These are phyloP conservation scores for Ornithoptera alexandrae DNA, from an alignment of 2,888 invertebrate genomes.

Conservation along the genomic window DNA sequence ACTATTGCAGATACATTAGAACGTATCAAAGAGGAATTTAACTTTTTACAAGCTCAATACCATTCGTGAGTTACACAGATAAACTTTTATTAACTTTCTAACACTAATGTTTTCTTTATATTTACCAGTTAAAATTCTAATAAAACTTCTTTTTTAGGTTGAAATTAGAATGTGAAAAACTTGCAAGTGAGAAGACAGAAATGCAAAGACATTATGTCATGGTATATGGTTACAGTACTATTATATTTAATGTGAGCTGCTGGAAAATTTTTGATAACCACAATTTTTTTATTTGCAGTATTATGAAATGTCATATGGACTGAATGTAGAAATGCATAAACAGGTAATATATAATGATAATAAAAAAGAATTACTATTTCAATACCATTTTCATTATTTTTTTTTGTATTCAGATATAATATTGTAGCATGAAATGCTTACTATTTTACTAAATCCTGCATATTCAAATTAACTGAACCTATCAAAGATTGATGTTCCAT, in stretches of 20 bases:
- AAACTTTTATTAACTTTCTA: neutral
- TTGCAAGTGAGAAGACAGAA: conserved; percentile 98
- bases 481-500: neutral
- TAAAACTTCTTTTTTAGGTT: conserved; percentile 80
- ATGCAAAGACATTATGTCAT: conserved; percentile 99
- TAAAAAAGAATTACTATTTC: neutral
- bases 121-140: neutral
- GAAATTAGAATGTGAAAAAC: conserved; percentile 98
- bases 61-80: conserved; percentile 87
- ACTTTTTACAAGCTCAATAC: conserved; percentile 96
- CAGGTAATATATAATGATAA: conserved; percentile 80
- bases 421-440: neutral
- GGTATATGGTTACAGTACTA: conserved; percentile 80
- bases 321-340: conserved; percentile 98
- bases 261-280: neutral
- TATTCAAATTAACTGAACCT: neutral
- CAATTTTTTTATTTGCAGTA: conserved; percentile 83
- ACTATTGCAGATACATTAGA: conserved; percentile 95
- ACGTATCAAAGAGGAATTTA: conserved; percentile 97
- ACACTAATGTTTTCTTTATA: conserved; percentile 5
- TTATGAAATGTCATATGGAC: conserved; percentile 97
- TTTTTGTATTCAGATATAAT: neutral
- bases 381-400: neutral
- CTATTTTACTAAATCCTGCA: neutral
- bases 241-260: neutral